phyloP scores from a whole-genome alignment of 2,113 vertebrate species.

The Brachypteracias leptosomus region DNA sequence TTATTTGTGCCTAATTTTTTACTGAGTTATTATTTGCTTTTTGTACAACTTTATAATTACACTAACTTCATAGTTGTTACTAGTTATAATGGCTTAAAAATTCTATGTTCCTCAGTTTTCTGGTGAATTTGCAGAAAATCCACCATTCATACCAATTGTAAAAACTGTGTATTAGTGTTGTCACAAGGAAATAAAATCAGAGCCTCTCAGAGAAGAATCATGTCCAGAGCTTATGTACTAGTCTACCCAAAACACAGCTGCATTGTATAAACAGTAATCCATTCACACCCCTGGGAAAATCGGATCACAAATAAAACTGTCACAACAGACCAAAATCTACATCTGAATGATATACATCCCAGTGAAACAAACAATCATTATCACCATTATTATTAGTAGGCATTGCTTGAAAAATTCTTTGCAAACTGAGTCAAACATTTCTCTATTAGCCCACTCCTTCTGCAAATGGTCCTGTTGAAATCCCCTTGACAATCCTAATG shows the following conservation, averaged over 20 bases:
- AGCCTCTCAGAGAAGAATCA: background rate
- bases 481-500: slow-evolving; percentile 12
- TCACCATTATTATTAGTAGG: background rate
- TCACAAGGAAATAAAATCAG: background rate
- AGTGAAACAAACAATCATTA: slow-evolving; percentile 10
- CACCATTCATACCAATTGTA: background rate
- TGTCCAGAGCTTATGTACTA: background rate
- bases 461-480: background rate
- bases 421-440: background rate
- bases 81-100: background rate
- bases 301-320: background rate
- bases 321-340: slow-evolving; percentile 22
- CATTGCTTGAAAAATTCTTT: background rate
- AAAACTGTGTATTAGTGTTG: background rate
- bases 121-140: background rate
- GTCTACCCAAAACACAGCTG: slow-evolving; percentile 53
- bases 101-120: background rate
- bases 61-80: background rate
- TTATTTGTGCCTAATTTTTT: background rate
- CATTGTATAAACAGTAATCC: slow-evolving; percentile 32
- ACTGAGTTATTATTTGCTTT: background rate
- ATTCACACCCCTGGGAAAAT: slow-evolving; percentile 31
- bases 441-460: background rate
- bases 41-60: background rate
- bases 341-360: background rate